phyloP scores from a whole-genome alignment of 2,888 invertebrate genomes.

The Ormia ochracea region DNA sequence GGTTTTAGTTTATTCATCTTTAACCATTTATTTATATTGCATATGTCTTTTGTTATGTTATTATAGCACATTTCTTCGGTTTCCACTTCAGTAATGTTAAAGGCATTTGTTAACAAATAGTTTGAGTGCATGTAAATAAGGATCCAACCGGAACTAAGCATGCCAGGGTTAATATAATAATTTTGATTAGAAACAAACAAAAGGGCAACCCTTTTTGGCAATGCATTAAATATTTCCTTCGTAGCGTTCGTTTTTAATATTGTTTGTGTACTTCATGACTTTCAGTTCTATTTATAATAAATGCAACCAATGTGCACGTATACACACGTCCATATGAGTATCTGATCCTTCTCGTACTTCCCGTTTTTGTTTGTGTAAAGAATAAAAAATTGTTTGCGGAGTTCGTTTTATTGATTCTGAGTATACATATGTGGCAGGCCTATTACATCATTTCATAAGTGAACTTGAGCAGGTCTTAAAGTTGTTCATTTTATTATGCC shows the following conservation, averaged over 20 bases:
- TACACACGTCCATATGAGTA: too few species aligned
- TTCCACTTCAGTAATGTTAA: too few species aligned
- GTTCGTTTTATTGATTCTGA: background rate
- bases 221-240: background rate
- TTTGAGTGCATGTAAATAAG: too few species aligned
- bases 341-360: conserved; percentile 10
- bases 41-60: too few species aligned
- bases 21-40: too few species aligned
- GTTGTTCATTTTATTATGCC: background rate
- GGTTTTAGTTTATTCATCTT: too few species aligned
- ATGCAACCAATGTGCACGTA: background rate
- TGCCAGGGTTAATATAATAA: too few species aligned
- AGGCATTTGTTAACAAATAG: too few species aligned
- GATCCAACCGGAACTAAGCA: too few species aligned
- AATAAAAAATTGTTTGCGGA: background rate
- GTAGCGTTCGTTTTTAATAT: background rate
- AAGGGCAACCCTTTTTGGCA: background rate
- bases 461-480: conserved; percentile 14
- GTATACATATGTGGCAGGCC: background rate
- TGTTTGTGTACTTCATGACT: background rate
- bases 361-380: conserved; percentile 31
- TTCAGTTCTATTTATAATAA: background rate
- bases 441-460: conserved; percentile 29
- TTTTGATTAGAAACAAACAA: background rate
- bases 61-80: too few species aligned